Evolutionary conservation across 2,797 vertebrate species (phyloP).

Genomic region (Zenarchopterus dispar): DNA sequence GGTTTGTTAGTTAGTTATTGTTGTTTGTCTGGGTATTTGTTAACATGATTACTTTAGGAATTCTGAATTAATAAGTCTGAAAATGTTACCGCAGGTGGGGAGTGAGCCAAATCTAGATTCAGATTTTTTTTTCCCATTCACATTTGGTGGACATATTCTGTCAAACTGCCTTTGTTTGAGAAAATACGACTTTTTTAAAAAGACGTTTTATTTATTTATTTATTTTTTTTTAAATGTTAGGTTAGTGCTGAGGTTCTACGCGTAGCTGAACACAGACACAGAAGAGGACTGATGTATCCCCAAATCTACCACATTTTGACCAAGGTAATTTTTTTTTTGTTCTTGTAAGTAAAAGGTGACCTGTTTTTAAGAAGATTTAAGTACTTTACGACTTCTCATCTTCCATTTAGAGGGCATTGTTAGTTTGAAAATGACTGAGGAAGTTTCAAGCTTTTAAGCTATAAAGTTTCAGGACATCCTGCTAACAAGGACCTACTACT

Average conservation of each 20-base stretch:
- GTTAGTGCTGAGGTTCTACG: constrained; percentile 90
- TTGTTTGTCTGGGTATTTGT: no score
- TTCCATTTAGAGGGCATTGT: no score
- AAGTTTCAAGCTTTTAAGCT: no score
- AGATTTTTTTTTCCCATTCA: neutral
- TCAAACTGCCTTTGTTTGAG: neutral
- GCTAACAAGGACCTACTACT: no score
- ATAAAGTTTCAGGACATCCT: no score
- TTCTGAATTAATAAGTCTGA: neutral
- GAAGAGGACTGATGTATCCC: constrained; percentile 93
- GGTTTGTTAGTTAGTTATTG: neutral
- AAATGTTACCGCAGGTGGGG: neutral
- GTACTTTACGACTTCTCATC: no score
- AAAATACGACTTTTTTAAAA: neutral
- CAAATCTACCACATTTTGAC: constrained; percentile 94
- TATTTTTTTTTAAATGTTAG: constrained; percentile 37
- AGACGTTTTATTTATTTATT: no score
- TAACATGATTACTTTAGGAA: no score
- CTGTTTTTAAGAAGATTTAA: no score
- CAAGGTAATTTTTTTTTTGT: constrained; percentile 73
- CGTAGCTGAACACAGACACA: constrained; percentile 92
- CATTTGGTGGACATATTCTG: neutral
- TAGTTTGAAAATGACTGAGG: no score
- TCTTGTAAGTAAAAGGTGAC: no score
- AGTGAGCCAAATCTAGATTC: neutral